Base-by-base conservation (phyloP, 2,888 invertebrate species). In the Theretra japonica region DNA sequence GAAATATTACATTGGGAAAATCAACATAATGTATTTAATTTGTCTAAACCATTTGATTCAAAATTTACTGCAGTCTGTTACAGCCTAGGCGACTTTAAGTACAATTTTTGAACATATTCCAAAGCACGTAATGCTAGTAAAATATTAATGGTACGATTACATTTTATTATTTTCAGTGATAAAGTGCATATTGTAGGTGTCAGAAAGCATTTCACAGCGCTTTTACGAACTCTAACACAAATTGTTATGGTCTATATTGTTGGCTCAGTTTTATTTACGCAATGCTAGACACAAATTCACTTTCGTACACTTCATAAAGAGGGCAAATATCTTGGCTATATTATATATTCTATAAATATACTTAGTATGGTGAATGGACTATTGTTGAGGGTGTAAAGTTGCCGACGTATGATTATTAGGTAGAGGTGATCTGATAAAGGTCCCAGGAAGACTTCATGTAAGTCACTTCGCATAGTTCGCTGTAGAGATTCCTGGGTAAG, bases 201-300 rank as follows among this genome's bases (percentile, higher is more conserved):
- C 8, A 65, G 21, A 41, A 41, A 30, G 4, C 30, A 60, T 65
- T 23, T 23, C 23, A 23, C 48, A 17, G 48, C 19, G 21, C 5
- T 48, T 65, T 65, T 65, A 65, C 6, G 65, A 65, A 65, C 65
- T 65, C 23, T 65, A 41, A 23, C n/a, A 23, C 41, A 65, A 65
- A 65, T 65, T 48, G 65, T 65, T 65, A 65, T 41, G 11, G 23
- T 5, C 23, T 41, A 25, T 65, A 23, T 48, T 15, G 15, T 19
- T 53, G 53, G 15, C 15, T 53, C 53, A n/a, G 53, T n/a, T n/a
- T 53, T 53, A 53, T 53, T 53, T 53, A 53, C n/a, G 1, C n/a
- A n/a, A 4, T 53, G 11, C 41, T 15, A 41, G 1, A 41, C 41
- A 41, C 41, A 41, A 41, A 41, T 41, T 41, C 41, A 41, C 41